phyloP scores from a whole-genome alignment of 2,888 invertebrate species.

The Linnaemya tessellans region DNA sequence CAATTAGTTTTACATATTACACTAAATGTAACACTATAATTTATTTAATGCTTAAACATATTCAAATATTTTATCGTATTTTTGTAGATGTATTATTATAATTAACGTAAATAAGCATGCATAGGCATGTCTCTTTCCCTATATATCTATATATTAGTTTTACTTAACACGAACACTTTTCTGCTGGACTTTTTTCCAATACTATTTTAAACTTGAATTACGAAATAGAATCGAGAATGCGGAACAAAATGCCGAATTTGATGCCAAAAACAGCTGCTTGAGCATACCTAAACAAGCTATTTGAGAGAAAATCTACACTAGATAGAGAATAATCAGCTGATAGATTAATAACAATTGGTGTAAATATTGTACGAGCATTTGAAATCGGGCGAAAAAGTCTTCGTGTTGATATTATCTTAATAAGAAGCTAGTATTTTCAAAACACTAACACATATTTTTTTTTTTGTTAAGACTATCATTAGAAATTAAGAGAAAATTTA shows the following conservation, averaged over 20 bases:
- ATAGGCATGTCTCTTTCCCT: neutral
- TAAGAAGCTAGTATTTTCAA: no score
- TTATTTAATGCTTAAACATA: conserved; percentile 2
- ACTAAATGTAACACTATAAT: conserved; percentile 15
- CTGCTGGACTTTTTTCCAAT: neutral
- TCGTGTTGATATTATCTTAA: neutral
- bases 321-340: no score
- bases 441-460: conserved; percentile 19
- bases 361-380: neutral
- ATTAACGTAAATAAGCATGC: neutral
- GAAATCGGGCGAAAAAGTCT: neutral
- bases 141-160: neutral
- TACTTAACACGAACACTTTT: neutral
- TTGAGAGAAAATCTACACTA: no score
- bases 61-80: conserved; percentile 7
- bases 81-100: neutral
- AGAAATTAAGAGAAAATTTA: neutral
- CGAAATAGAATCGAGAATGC: no score
- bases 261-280: no score
- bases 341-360: no score
- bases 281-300: no score
- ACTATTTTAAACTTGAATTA: no score
- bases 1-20: neutral
- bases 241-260: no score
- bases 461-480: neutral